phyloP scores from a whole-genome alignment of 2,113 vertebrate genomes.

The Nesoenas mayeri region DNA sequence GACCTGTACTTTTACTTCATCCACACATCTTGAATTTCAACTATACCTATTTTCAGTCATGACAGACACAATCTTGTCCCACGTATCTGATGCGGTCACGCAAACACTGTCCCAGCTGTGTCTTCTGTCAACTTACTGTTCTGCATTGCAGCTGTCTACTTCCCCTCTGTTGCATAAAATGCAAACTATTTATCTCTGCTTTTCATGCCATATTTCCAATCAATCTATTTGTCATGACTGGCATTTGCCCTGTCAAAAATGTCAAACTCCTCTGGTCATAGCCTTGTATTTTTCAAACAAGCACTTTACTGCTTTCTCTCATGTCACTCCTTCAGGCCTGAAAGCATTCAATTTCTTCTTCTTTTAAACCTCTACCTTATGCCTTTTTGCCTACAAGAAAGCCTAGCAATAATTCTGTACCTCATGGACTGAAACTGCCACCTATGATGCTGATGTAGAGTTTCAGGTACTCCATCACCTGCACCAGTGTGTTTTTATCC shows the following conservation, averaged over 20 bases:
- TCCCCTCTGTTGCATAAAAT: not conserved
- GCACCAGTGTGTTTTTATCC: not conserved
- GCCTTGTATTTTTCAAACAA: not conserved
- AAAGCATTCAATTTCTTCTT: not conserved
- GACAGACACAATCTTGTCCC: not conserved
- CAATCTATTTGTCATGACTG: not conserved
- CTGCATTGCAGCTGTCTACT: not conserved
- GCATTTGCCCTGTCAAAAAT: conserved; percentile 32
- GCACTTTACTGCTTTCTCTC: not conserved
- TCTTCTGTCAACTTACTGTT: not conserved
- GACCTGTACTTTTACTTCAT: not conserved
- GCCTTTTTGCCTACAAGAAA: not conserved
- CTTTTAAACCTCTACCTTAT: not conserved
- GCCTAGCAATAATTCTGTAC: not conserved
- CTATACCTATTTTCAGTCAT: not conserved
- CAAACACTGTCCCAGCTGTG: not conserved
- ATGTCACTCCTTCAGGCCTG: not conserved
- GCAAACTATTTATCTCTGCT: not conserved
- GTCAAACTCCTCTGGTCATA: not conserved
- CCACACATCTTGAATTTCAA: not conserved
- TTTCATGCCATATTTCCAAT: not conserved
- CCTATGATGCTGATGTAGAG: not conserved
- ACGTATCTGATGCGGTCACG: not conserved
- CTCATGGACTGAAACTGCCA: not conserved
- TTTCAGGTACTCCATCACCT: not conserved